Evolutionary conservation across 2,888 invertebrate genomes (phyloP).

Genomic region (Torymus tubicola): DNA sequence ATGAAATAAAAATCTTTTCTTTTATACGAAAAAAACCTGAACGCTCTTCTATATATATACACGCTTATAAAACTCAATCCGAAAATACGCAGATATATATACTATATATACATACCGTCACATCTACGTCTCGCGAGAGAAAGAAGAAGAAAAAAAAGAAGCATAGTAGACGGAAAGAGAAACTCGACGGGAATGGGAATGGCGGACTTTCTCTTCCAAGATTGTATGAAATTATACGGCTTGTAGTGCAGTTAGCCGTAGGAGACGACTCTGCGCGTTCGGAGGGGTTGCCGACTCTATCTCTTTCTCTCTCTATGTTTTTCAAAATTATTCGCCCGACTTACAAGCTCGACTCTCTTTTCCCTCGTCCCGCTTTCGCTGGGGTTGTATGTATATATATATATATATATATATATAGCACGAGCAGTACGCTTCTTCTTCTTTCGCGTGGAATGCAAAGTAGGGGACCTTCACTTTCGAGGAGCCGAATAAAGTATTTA

Average conservation of each 20-base stretch:
- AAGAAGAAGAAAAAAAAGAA: constrained; percentile 19
- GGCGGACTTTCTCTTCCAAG: constrained; percentile 64
- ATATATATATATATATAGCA: no score
- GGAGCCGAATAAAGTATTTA: no score
- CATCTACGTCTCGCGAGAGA: no score
- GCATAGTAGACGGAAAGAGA: constrained; percentile 9
- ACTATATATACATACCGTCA: no score
- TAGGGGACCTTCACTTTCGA: neutral
- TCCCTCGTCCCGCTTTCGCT: constrained; percentile 21
- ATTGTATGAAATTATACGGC: constrained; percentile 72
- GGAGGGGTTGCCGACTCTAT: constrained; percentile 26
- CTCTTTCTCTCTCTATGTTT: constrained; percentile 59
- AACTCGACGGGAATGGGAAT: constrained; percentile 47
- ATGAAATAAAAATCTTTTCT: no score
- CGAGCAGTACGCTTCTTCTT: neutral
- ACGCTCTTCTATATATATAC: no score
- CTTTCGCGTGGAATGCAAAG: neutral
- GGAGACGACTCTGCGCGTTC: no score
- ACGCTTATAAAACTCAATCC: no score
- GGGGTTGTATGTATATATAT: neutral
- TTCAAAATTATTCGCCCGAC: constrained; percentile 68
- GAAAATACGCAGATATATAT: no score
- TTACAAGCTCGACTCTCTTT: constrained; percentile 66
- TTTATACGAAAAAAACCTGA: no score
- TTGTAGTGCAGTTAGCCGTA: constrained; percentile 66